Conservation (phyloP, 2,113 vertebrate genomes). For the Apistogramma diplotaenia region DNA sequence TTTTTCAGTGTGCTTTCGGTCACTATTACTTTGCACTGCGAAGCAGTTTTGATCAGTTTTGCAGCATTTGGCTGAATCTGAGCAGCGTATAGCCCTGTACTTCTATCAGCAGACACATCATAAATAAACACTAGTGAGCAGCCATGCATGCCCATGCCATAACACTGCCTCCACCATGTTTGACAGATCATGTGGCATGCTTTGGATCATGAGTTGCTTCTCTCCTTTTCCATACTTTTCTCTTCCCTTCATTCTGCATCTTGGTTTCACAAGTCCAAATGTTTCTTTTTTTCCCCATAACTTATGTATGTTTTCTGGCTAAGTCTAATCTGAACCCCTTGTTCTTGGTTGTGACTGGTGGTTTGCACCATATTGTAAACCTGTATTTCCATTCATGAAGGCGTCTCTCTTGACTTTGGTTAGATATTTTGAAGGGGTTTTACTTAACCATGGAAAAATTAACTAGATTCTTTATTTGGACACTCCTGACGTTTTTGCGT, state of each 20-base stretch:
- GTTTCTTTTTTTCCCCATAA: too few relatives aligned
- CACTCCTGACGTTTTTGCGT: not conserved
- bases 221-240: not conserved
- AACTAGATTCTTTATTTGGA: not conserved
- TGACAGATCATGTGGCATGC: rapidly evolving
- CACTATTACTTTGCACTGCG: not conserved
- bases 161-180: not conserved
- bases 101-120: not conserved
- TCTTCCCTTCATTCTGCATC: not conserved
- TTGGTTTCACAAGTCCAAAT: not conserved
- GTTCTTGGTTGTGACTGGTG: not conserved
- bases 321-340: not conserved
- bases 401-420: not conserved
- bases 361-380: not conserved
- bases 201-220: not conserved
- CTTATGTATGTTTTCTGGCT: not conserved
- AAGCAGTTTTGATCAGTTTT: not conserved
- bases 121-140: not conserved
- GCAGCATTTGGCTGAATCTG: too few relatives aligned
- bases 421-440: not conserved
- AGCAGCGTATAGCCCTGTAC: too few relatives aligned
- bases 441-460: not conserved
- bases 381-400: not conserved
- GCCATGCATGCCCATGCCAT: not conserved
- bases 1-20: not conserved